Evolutionary conservation across 2,797 vertebrate genomes (phyloP), one percentile per base, ranked within the genome.

Genomic region (Nyctibius grandis): DNA sequence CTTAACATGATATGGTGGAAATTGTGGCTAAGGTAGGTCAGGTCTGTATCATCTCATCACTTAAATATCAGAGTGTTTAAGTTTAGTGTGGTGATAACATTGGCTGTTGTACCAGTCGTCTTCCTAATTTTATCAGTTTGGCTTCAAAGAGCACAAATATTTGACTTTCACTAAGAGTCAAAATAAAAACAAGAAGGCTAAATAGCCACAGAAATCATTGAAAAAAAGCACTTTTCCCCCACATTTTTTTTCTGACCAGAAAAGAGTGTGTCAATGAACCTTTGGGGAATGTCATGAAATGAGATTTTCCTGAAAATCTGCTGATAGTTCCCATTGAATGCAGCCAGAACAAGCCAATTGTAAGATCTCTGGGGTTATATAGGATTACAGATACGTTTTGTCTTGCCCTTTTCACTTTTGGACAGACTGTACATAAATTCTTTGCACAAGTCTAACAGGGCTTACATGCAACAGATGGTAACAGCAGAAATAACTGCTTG

Each of bases 341-440:
- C 65, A 91, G 57, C 45, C 79, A 88, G 85, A 96, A 85, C 26
- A 72, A 89, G 61, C 40, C 76, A 76, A n/a, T 82, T 90, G 47
- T 79, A 50, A 84, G 54, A 81, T 91, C 89, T 95, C 92, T 79
- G 40, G 89, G 91, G 83, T 90, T 64, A 48, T 76, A 67, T 67
- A 88, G 65, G 67, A 78, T 93, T 93, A 88, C 22, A 0, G 33
- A 23, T n/a, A n/a, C n/a, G n/a, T 84, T 95, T 80, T 81, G 19
- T 54, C 74, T 89, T 94, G 79, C 72, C 92, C 89, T 94, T 95
- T 96, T 94, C 76, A 91, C 83, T 91, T 96, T 86, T 95, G 88
- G 87, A 90, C 85, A 95, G 93, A 88, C 77, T 87, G 73, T 86
- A 79, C 6, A 11, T 94, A 93, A 96, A 91, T 93, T 90, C 82